Conservation (phyloP, 2,888 invertebrate genomes). For the Acanthococcus lagerstroemiae region DNA sequence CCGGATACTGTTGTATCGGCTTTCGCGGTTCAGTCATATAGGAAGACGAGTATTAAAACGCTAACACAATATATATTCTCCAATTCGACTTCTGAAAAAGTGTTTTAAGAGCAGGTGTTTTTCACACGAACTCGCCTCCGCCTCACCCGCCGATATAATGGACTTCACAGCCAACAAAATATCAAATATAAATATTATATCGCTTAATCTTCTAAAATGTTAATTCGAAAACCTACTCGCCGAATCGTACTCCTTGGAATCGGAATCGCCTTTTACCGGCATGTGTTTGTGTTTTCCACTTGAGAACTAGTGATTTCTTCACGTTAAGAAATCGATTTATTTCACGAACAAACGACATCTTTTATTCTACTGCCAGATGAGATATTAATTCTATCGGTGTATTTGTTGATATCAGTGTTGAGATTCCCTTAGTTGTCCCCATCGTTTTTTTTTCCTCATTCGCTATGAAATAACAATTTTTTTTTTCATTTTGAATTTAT, state of each 20-base stretch:
- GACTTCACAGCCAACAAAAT: background rate
- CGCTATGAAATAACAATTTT: no score
- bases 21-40: background rate
- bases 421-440: no score
- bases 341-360: no score
- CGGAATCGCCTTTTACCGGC: background rate
- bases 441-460: no score
- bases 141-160: slow-evolving; percentile 2
- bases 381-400: no score
- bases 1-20: slow-evolving; percentile 21
- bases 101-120: slow-evolving; percentile 25
- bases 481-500: no score
- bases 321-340: no score
- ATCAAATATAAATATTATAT: slow-evolving; percentile 25
- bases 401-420: no score
- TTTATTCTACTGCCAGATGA: no score
- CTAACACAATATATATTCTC: background rate
- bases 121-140: slow-evolving; percentile 2
- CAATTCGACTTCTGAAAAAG: background rate
- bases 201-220: slow-evolving; percentile 17
- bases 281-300: background rate
- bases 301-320: background rate
- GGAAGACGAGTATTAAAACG: background rate
- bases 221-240: background rate
- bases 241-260: background rate